Base-by-base conservation (phyloP, 2,797 vertebrate species). In the Clarias laeviceps region DNA sequence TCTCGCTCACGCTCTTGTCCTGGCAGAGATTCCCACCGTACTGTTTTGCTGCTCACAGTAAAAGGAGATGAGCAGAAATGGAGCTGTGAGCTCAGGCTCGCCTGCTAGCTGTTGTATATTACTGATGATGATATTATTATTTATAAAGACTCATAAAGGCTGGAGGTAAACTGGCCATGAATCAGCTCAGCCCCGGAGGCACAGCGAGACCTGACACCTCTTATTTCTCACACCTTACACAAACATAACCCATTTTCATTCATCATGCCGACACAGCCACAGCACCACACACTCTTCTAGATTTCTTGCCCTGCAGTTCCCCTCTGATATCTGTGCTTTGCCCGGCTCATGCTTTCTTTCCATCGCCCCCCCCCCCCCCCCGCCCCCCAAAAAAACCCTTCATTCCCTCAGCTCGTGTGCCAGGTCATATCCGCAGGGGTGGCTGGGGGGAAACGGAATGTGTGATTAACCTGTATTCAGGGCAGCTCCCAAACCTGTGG, bases 101-200 rank as follows among this genome's bases (percentile, higher is more conserved):
- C 68, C 88, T 81, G 87, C 81, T 57, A 84, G 73, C 68, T 76
- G 85, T 69, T 70, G 81, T 82, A 89, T 88, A 87, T 89, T 89
- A 89, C 89, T 85, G 64, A 88, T 87, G 89, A 84, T 90, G 88
- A 88, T 89, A 89, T 91, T 90, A 91, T 91, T 90, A 91, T 91
- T 91, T 90, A 90, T 90, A 90, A 89, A 84, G 89, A 90, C 84
- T 91, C 90, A 90, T 91, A 90, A 90, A 90, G 82, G 85, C 84
- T 22, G 68, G 77, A 82, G 65, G 84, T 87, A 88, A 91, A 90
- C 86, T 85, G 45, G 72, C 82, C 89, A 90, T 91, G 89, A 90
- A 92, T 92, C 91, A 92, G 59, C 77, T 15, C 56, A 59, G 79
- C 77, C 87, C 83, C 62, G 70, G 70, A 88, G 87, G 88, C 86